Conservation (phyloP, 2,113 vertebrate genomes). For the Lepus americanus region DNA sequence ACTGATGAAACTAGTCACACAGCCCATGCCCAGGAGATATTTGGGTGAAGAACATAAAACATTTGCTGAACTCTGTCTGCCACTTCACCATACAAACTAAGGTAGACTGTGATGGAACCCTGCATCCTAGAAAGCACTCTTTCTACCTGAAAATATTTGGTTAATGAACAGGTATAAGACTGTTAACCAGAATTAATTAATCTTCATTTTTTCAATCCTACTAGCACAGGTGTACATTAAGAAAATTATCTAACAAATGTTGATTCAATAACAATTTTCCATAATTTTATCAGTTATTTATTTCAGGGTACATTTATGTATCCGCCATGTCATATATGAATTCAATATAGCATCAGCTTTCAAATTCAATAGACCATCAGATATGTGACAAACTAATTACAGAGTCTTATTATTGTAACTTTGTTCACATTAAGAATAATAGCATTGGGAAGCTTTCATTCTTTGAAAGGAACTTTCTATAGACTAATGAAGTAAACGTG, state of each 20-base stretch:
- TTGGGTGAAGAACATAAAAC: not conserved
- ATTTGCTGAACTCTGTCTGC: not conserved
- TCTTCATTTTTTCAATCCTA: constrained; percentile 24
- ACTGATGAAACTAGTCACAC: not conserved
- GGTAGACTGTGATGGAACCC: not conserved
- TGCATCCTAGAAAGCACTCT: not conserved
- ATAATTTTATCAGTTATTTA: constrained; percentile 68
- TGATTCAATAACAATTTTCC: constrained; percentile 61
- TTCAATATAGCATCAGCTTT: constrained; percentile 50
- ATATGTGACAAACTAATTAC: constrained; percentile 41
- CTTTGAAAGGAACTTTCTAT: not conserved
- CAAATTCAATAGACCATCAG: constrained; percentile 42
- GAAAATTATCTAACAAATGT: constrained; percentile 53
- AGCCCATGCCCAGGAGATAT: too few relatives aligned
- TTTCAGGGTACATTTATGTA: constrained; percentile 39
- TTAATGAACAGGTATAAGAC: not conserved
- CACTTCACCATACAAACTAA: not conserved
- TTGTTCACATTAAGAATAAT: constrained; percentile 13
- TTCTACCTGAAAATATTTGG: not conserved
- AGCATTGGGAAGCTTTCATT: not conserved
- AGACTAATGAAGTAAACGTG: not conserved
- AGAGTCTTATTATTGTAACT: constrained; percentile 32
- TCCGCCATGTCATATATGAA: constrained; percentile 55
- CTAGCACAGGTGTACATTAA: constrained; percentile 49
- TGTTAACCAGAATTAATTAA: constrained; percentile 56